Conservation (phyloP, 2,797 vertebrate genomes). For the Enteromius anoplus region DNA sequence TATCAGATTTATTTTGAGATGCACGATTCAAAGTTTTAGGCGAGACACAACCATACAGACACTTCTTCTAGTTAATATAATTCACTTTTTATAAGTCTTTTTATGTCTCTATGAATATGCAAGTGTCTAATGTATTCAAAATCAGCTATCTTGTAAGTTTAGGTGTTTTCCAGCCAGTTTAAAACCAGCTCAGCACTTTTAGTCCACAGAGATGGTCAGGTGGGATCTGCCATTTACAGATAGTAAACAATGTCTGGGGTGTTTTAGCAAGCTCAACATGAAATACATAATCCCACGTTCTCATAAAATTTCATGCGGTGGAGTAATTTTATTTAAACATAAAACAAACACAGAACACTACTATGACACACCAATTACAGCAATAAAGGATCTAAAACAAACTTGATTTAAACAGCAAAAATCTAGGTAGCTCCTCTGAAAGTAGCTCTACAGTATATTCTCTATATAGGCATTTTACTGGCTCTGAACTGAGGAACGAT, state of each 20-base stretch:
- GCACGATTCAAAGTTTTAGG: background rate
- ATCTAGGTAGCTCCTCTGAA: background rate
- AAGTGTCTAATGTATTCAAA: slow-evolving; percentile 8
- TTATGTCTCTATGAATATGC: slow-evolving; percentile 43
- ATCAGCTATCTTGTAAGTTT: slow-evolving; percentile 43
- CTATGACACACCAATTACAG: background rate
- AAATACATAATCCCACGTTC: slow-evolving; percentile 24
- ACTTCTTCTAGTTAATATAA: background rate
- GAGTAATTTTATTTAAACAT: background rate
- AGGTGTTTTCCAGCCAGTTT: slow-evolving; percentile 61
- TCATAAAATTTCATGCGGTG: background rate
- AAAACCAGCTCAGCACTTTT: slow-evolving; percentile 48
- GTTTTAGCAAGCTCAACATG: slow-evolving; percentile 46
- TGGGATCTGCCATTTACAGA: slow-evolving; percentile 35
- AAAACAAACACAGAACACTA: background rate
- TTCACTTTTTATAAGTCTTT: background rate
- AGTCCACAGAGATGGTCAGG: slow-evolving; percentile 17
- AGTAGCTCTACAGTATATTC: background rate
- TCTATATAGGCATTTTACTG: slow-evolving; percentile 64
- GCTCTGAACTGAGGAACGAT: slow-evolving; percentile 76
- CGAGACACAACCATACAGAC: background rate
- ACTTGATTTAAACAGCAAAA: background rate
- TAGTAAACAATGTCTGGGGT: slow-evolving; percentile 4
- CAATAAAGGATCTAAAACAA: background rate
- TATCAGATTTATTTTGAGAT: background rate